Evolutionary conservation across 1,140 invertebrate species (phyloP).

Genomic region (Mylabris phalerata): DNA sequence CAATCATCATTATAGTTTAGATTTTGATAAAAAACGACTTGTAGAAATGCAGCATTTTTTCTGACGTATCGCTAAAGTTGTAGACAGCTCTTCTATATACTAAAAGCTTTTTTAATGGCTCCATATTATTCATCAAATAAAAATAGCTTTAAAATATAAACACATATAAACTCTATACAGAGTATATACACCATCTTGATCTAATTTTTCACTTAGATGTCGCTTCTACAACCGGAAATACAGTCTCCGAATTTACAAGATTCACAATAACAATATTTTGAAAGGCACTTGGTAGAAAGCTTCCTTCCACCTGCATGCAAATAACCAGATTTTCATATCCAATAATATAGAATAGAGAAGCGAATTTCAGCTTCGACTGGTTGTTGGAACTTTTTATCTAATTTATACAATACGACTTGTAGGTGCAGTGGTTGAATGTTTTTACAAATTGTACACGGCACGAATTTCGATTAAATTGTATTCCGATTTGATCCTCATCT

Average conservation of each 20-base stretch:
- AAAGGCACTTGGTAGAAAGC: neutral
- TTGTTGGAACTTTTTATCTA: constrained; percentile 16
- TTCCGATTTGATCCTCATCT: constrained; percentile 1
- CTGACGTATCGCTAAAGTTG: no score
- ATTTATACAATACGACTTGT: neutral
- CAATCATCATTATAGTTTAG: no score
- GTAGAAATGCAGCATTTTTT: no score
- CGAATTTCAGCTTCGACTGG: neutral
- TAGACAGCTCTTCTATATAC: constrained; percentile 1
- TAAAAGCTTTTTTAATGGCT: constrained; percentile 27
- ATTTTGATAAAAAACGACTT: no score
- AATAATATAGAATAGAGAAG: no score
- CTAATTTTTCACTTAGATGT: constrained; percentile 18
- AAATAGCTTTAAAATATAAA: constrained; percentile 25
- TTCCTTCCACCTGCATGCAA: neutral
- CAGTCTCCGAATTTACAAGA: neutral
- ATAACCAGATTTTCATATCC: constrained; percentile 9
- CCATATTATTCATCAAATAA: constrained; percentile 29
- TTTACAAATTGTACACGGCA: neutral
- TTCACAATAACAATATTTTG: constrained; percentile 1
- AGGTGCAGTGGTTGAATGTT: no score
- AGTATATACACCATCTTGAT: constrained; percentile 8
- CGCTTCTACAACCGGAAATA: neutral
- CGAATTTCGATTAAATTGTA: constrained; percentile 7
- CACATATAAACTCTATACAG: constrained; percentile 14